Conservation (phyloP, 2,888 invertebrate genomes). For the Empis livida region DNA sequence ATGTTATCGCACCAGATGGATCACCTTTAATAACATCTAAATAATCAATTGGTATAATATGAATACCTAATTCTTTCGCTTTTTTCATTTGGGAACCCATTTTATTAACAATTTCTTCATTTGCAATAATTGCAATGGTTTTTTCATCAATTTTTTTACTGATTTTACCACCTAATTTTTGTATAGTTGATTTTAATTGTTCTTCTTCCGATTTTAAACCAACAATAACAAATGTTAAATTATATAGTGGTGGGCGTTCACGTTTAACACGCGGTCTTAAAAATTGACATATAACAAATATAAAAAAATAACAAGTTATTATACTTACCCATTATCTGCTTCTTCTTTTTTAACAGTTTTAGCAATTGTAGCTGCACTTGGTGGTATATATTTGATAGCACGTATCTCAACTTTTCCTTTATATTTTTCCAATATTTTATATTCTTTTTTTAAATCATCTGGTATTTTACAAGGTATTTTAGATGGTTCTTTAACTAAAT, state of each 20-base stretch:
- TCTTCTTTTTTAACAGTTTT: constrained; percentile 39
- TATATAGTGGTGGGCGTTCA: constrained; percentile 56
- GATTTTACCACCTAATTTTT: constrained; percentile 64
- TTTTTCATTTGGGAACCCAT: constrained; percentile 50
- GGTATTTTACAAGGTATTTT: constrained; percentile 60
- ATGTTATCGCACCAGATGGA: constrained; percentile 42
- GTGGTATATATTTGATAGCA: constrained; percentile 41
- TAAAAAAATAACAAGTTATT: neutral
- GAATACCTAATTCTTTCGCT: constrained; percentile 55
- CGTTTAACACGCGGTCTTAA: constrained; percentile 49
- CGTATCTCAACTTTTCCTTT: constrained; percentile 46
- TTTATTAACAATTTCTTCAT: constrained; percentile 51
- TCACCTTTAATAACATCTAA: constrained; percentile 53
- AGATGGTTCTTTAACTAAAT: constrained; percentile 56
- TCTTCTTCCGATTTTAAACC: constrained; percentile 45
- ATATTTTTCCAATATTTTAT: constrained; percentile 45
- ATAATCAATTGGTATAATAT: constrained; percentile 68
- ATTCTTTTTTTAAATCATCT: constrained; percentile 40
- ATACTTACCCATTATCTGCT: constrained; percentile 32
- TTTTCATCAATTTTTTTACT: constrained; percentile 48
- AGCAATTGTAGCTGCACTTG: constrained; percentile 30
- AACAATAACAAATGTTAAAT: constrained; percentile 61
- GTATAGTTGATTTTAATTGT: constrained; percentile 52
- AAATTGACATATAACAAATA: constrained; percentile 6
- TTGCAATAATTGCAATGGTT: constrained; percentile 64